Percentiles rank a stretch among this genome's conserved stretches.
These are phyloP conservation scores for Euglossa dilemma DNA, from an alignment of 1,140 invertebrate species.

Conservation along the genomic window DNA sequence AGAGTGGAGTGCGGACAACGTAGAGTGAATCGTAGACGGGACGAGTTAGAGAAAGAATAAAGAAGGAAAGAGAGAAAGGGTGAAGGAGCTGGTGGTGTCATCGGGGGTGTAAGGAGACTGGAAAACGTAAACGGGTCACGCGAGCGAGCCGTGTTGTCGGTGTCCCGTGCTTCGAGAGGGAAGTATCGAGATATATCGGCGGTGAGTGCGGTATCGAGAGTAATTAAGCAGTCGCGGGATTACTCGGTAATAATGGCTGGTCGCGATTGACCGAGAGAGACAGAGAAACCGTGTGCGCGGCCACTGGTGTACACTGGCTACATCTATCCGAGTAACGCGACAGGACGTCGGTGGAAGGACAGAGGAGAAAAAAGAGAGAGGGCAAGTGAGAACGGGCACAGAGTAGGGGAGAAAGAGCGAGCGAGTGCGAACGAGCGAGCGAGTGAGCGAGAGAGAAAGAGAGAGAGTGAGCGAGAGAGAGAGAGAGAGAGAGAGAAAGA, in stretches of 20 bases:
- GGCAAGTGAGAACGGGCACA: background rate
- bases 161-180: slow-evolving; percentile 11
- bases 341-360: background rate
- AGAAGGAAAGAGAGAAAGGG: background rate
- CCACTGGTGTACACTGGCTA: slow-evolving; percentile 19
- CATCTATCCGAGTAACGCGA: slow-evolving; percentile 5
- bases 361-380: background rate
- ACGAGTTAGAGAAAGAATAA: background rate
- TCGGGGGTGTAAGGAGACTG: background rate
- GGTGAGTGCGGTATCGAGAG: slow-evolving; percentile 44
- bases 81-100: background rate
- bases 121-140: slow-evolving; percentile 10
- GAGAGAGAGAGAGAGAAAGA: background rate
- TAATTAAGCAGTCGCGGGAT: slow-evolving; percentile 44
- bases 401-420: too few species aligned
- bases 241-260: slow-evolving; percentile 38
- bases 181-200: slow-evolving; percentile 33
- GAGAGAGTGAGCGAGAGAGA: background rate
- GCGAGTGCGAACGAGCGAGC: background rate
- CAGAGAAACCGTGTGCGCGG: slow-evolving; percentile 13
- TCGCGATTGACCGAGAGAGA: slow-evolving; percentile 28
- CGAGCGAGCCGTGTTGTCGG: slow-evolving; percentile 11
- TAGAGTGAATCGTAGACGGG: slow-evolving; percentile 13
- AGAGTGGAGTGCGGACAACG: slow-evolving; percentile 15
- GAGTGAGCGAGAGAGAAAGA: background rate